phyloP scores from a whole-genome alignment of 2,113 vertebrate genomes.

The Ptyas mucosa region DNA sequence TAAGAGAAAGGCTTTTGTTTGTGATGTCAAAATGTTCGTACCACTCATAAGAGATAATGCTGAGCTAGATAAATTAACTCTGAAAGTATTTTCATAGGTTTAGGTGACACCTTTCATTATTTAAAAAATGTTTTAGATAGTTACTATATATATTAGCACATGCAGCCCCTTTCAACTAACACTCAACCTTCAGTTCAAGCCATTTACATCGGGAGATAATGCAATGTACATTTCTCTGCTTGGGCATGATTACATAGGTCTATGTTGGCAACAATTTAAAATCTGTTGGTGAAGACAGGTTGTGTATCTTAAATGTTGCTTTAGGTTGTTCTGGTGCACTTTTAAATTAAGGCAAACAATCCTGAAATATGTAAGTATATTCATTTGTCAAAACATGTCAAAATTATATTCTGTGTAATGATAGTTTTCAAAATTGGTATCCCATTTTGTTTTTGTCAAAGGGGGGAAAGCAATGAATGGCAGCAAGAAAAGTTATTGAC shows the following conservation, averaged over 20 bases:
- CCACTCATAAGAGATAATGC: not conserved
- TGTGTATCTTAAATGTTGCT: not conserved
- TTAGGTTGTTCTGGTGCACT: not conserved
- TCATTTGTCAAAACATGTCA: not conserved
- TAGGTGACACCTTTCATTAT: not conserved
- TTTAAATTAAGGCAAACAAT: not conserved
- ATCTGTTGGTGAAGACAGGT: not conserved
- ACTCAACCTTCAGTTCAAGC: not conserved
- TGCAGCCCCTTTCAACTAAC: not conserved
- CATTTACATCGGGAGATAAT: not conserved
- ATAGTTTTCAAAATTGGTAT: not conserved
- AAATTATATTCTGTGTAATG: not conserved
- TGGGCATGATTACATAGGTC: not conserved
- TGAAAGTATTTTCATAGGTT: not conserved
- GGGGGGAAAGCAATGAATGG: not conserved
- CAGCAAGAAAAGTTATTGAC: not conserved
- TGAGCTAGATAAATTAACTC: not conserved
- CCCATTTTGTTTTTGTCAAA: not conserved
- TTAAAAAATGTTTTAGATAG: not conserved
- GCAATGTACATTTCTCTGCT: not conserved
- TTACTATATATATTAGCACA: not conserved
- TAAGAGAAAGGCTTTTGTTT: not conserved
- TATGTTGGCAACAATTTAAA: not conserved
- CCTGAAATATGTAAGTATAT: not conserved
- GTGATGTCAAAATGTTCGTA: not conserved